Base-by-base conservation (phyloP, 2,797 vertebrate genomes). In the Acanthopagrus latus region DNA sequence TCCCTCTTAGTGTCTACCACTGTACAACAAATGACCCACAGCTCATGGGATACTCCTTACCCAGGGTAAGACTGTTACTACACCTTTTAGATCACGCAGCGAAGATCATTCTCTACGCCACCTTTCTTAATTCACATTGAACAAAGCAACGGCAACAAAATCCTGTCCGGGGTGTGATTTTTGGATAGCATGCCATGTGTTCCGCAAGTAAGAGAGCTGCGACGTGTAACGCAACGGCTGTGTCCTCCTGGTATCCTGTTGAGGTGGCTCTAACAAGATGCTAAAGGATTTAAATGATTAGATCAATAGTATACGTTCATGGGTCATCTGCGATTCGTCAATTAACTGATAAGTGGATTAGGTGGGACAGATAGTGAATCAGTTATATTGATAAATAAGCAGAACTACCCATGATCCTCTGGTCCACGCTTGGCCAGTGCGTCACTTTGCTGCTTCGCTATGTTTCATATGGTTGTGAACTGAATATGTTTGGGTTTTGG, bases 31-130 rank as follows among this genome's bases (percentile, higher is more conserved):
- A 56, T 48, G 90, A 93, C 77, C 93, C 91, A 5, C 52, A 86
- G 50, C 73, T 94, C 52, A 89, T 90, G 81, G 90, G 90, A 59
- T 93, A 90, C 85, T 83, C 46, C 21, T 91, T 94, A 54, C 93
- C 93, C 2, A 92, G 86, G 91, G 93, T 91, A 72, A 82, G 33
- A 59, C 20, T 27, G 12, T 10, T 38, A 10, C 38, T 38, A 38
- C 7, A 10, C 38, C 38, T 27, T 27, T 33, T 1, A 33, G 33
- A 33, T 33, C 33, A 33, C 1, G 38, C 38, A 38, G 38, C 2
- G 38, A 10, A 10, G 38, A 38, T 38, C 38, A 38, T 38, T 38
- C 33, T 38, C 7, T 38, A 1, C 2, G 7, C 33, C 33, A 38
- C 33, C 33, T 38, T 38, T 38, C 1, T 38, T 7, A 1, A 7